These are phyloP conservation scores for Oxygymnocypris stewartii DNA, from an alignment of 2,113 vertebrate genomes.

Conservation along the genomic window DNA sequence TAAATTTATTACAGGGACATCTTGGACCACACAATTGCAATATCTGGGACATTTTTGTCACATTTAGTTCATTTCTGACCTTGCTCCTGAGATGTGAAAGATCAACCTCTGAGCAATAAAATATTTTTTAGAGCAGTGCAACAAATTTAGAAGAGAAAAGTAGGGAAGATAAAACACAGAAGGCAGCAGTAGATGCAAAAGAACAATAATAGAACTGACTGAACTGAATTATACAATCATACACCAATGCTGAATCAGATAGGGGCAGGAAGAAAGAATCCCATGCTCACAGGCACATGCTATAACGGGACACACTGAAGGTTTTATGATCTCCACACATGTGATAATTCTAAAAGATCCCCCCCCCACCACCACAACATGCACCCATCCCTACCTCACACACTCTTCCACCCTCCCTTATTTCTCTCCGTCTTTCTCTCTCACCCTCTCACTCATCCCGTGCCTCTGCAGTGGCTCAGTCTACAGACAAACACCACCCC, in stretches of 20 bases:
- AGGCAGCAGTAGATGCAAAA: background rate
- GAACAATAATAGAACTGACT: background rate
- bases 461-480: slow-evolving; percentile 45
- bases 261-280: background rate
- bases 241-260: background rate
- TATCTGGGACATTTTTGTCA: background rate
- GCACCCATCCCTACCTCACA: background rate
- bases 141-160: background rate
- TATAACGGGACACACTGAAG: slow-evolving; percentile 23
- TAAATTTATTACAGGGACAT: background rate
- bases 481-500: slow-evolving; percentile 30
- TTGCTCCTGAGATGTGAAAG: background rate
- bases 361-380: background rate
- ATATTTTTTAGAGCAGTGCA: background rate
- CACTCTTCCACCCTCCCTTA: background rate
- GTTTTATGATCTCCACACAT: slow-evolving; percentile 51
- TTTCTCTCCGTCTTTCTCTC: slow-evolving; percentile 14
- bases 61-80: background rate
- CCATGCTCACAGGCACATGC: background rate
- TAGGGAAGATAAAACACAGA: background rate
- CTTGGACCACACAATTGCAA: background rate
- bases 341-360: slow-evolving; percentile 45
- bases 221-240: background rate
- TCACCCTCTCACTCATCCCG: slow-evolving; percentile 29
- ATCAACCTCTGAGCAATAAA: background rate